phyloP scores from a whole-genome alignment of 2,797 vertebrate species.

The Parauchenoglanis punctatus region DNA sequence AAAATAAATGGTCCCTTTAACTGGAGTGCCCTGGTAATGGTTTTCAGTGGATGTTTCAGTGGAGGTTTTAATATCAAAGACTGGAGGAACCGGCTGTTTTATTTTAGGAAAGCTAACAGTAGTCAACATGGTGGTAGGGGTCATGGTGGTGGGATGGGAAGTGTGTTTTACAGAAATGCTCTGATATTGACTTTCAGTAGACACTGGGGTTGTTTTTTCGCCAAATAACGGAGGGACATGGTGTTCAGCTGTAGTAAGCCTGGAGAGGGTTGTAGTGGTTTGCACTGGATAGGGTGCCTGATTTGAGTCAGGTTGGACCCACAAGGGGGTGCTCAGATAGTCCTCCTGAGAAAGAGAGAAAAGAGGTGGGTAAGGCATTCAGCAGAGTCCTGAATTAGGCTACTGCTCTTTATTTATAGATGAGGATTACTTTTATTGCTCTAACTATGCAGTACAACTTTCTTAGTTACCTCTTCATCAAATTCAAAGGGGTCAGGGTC shows the following conservation, averaged over 20 bases:
- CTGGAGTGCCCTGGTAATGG: not conserved
- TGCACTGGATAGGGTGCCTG: constrained; percentile 49
- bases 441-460: not conserved
- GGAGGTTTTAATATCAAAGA: not conserved
- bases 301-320: constrained; percentile 56
- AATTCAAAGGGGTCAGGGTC: constrained; percentile 80
- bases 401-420: not conserved
- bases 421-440: not conserved
- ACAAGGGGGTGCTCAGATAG: constrained; percentile 58
- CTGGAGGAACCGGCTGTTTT: not conserved
- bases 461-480: constrained; percentile 69
- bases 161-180: not conserved
- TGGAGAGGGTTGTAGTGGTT: constrained; percentile 54
- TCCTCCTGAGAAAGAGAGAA: constrained; percentile 59
- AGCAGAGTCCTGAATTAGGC: constrained; percentile 14
- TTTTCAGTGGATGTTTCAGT: not conserved
- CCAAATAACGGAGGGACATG: constrained; percentile 62
- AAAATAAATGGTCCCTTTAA: not conserved
- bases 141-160: not conserved
- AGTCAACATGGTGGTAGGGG: not conserved
- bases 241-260: constrained; percentile 62
- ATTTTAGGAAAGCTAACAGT: constrained; percentile 2
- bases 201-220: constrained; percentile 59
- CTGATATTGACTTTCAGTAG: constrained; percentile 18
- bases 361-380: not conserved